Evolutionary conservation across 92 coral and sea anemone genomes (phyloP).

Genomic region (Epizoanthus scotinus): DNA sequence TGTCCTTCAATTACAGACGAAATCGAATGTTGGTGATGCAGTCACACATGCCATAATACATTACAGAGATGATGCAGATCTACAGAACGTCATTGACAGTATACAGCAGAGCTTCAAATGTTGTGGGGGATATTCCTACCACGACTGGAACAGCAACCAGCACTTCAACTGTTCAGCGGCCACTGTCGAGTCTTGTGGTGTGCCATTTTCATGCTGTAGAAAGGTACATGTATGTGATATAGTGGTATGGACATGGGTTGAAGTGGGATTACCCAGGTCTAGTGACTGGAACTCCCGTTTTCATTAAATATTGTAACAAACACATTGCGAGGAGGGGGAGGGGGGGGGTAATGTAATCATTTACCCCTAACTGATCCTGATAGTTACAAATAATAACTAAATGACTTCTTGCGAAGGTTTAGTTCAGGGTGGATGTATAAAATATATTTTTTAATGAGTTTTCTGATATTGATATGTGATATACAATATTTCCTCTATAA

Average conservation of each 20-base stretch:
- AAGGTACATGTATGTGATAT: conserved; percentile 51
- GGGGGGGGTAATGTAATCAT: too few relatives aligned
- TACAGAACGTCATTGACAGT: conserved; percentile 84
- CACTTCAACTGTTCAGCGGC: conserved; percentile 82
- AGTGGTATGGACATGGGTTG: too few relatives aligned
- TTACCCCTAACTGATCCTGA: too few relatives aligned
- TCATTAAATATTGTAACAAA: too few relatives aligned
- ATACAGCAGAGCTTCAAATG: conserved; percentile 82
- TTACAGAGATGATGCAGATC: conserved; percentile 88
- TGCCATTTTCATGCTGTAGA: conserved; percentile 89
- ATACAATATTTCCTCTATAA: neutral
- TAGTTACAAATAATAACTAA: too few relatives aligned
- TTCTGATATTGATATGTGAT: neutral
- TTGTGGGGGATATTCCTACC: conserved; percentile 89
- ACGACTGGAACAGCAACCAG: conserved; percentile 86
- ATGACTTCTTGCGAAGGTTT: too few relatives aligned
- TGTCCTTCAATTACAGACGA: conserved; percentile 45
- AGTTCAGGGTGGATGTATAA: too few relatives aligned
- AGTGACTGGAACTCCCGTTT: too few relatives aligned
- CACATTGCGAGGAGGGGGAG: too few relatives aligned
- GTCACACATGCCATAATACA: conserved; percentile 70
- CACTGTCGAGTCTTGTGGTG: conserved; percentile 94
- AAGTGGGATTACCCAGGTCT: too few relatives aligned
- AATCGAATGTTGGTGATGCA: conserved; percentile 58
- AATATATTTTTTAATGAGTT: neutral